A percentile compares a stretch with the other conserved stretches of the same genome.
These are phyloP conservation scores for Ibycter americanus DNA, from an alignment of 2,797 vertebrate genomes.

Conservation along the genomic window DNA sequence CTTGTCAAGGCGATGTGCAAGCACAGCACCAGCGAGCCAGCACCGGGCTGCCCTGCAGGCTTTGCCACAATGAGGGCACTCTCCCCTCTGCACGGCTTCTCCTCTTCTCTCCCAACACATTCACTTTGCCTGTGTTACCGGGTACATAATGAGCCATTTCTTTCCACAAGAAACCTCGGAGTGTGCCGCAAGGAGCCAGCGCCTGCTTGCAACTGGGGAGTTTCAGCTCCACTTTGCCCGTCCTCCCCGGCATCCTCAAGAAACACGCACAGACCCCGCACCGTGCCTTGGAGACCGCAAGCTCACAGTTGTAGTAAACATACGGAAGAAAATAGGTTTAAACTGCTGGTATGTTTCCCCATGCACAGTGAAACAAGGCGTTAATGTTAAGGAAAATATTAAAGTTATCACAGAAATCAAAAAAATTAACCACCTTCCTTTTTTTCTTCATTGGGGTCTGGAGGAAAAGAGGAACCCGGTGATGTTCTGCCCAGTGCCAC, in stretches of 20 bases:
- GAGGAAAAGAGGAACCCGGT: neutral
- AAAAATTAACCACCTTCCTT: neutral
- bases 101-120: neutral
- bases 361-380: neutral
- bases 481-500: neutral
- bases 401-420: no score
- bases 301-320: rapidly evolving
- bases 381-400: neutral
- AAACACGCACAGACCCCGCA: neutral
- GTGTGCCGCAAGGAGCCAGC: neutral
- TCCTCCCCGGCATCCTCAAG: rapidly evolving
- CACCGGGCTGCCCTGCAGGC: neutral
- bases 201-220: neutral
- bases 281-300: neutral
- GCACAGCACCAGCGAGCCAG: neutral
- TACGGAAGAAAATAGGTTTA: neutral
- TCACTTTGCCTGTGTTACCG: rapidly evolving
- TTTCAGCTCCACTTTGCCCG: neutral
- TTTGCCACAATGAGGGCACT: neutral
- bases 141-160: neutral
- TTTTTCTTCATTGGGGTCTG: neutral
- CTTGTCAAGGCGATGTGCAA: neutral
- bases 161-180: neutral
- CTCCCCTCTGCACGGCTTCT: rapidly evolving
- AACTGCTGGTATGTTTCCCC: neutral